phyloP scores from a whole-genome alignment of 1,140 invertebrate species.

The Babylonia areolata region DNA sequence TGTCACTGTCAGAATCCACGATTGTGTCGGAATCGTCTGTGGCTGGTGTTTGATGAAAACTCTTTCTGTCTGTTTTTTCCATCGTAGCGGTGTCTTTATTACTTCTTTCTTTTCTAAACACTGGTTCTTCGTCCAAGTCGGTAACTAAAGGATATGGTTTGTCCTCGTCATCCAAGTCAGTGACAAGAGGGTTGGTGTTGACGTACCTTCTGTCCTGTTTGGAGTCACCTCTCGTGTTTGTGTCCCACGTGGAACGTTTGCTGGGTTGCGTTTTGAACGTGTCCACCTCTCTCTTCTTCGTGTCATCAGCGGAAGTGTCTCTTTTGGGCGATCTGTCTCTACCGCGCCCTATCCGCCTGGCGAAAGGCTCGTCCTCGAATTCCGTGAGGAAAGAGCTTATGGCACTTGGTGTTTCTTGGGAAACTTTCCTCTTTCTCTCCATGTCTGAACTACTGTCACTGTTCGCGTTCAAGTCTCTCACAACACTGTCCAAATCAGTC shows the following conservation, averaged over 20 bases:
- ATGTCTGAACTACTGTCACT: background rate
- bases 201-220: background rate
- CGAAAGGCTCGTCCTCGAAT: conserved; percentile 10
- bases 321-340: background rate
- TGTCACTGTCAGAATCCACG: too few relatives aligned
- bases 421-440: background rate
- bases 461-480: background rate
- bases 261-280: background rate
- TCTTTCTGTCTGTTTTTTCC: too few relatives aligned
- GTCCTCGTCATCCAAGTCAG: background rate
- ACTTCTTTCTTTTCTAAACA: background rate
- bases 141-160: too few relatives aligned
- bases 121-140: background rate
- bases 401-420: background rate
- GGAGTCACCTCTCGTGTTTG: too few relatives aligned
- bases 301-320: background rate
- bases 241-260: background rate
- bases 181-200: background rate
- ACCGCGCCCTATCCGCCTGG: background rate
- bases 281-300: background rate
- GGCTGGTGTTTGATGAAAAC: too few relatives aligned
- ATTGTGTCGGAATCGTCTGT: background rate
- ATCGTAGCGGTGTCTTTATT: too few relatives aligned
- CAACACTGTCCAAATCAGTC: background rate
- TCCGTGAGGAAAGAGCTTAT: conserved; percentile 1